Conservation (phyloP, 1,140 invertebrate species). For the Drosophila burlai region DNA sequence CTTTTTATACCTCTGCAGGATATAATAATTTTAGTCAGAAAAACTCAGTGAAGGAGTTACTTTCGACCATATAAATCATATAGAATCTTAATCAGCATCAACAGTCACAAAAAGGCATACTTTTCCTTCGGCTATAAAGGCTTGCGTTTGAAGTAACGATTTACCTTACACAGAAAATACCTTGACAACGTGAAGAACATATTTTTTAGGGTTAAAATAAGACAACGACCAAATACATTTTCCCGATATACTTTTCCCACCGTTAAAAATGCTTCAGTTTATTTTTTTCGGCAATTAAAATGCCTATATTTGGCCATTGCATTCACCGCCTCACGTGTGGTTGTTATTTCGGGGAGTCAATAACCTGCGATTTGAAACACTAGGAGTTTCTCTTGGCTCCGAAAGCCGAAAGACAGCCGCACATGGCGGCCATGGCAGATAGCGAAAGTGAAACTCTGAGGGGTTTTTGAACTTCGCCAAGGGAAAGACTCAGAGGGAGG, state of each 20-base stretch:
- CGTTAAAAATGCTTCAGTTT: neutral
- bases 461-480: slow-evolving; percentile 73
- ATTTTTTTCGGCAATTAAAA: slow-evolving; percentile 18
- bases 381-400: slow-evolving; percentile 66
- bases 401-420: slow-evolving; percentile 7
- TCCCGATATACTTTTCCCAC: no score
- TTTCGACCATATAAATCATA: neutral
- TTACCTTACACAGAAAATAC: no score
- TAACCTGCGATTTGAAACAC: slow-evolving; percentile 32
- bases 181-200: neutral
- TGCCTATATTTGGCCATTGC: neutral
- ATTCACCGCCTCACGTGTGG: slow-evolving; percentile 37
- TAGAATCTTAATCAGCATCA: neutral
- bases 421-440: slow-evolving; percentile 51
- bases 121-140: no score
- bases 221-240: no score
- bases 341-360: slow-evolving; percentile 31
- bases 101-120: neutral
- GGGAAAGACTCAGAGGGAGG: slow-evolving; percentile 2
- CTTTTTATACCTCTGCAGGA: neutral
- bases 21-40: neutral
- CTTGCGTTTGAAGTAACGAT: no score
- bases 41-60: neutral
- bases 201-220: neutral
- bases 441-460: slow-evolving; percentile 77